Evolutionary conservation across 2,888 invertebrate species (phyloP).

Genomic region (Clunio marinus): DNA sequence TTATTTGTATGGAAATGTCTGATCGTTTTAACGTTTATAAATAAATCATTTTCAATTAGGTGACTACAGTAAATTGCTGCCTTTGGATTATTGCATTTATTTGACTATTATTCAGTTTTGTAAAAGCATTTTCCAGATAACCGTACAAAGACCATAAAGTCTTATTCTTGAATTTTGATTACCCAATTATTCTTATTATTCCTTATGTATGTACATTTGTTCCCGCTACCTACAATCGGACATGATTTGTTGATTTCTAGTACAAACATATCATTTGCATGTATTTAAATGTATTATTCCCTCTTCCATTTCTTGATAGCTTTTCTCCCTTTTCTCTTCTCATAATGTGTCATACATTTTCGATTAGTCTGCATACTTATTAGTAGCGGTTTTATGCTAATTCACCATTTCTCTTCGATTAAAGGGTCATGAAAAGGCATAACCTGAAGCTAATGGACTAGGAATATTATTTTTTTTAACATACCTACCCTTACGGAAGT

Average conservation of each 20-base stretch:
- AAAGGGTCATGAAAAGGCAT: not conserved
- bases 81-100: not conserved
- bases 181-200: not conserved
- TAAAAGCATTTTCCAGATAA: not conserved
- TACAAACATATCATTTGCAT: constrained; percentile 36
- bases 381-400: constrained; percentile 14
- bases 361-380: constrained; percentile 15
- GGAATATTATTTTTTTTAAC: no score
- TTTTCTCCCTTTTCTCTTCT: not conserved
- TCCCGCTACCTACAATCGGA: not conserved
- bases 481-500: not conserved
- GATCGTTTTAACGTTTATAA: constrained; percentile 30
- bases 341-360: no score
- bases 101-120: not conserved
- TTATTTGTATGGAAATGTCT: constrained; percentile 38
- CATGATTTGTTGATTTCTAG: constrained; percentile 33
- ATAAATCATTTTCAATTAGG: constrained; percentile 39
- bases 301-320: not conserved
- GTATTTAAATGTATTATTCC: constrained; percentile 1
- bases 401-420: not conserved
- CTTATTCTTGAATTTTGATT: not conserved
- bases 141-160: not conserved
- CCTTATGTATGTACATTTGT: not conserved
- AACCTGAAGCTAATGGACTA: not conserved
- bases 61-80: constrained; percentile 29